Percentiles rank a stretch among this genome's conserved stretches.
Evolutionary conservation across 2,888 invertebrate genomes (phyloP).

Genomic region (Orgyia antiqua): DNA sequence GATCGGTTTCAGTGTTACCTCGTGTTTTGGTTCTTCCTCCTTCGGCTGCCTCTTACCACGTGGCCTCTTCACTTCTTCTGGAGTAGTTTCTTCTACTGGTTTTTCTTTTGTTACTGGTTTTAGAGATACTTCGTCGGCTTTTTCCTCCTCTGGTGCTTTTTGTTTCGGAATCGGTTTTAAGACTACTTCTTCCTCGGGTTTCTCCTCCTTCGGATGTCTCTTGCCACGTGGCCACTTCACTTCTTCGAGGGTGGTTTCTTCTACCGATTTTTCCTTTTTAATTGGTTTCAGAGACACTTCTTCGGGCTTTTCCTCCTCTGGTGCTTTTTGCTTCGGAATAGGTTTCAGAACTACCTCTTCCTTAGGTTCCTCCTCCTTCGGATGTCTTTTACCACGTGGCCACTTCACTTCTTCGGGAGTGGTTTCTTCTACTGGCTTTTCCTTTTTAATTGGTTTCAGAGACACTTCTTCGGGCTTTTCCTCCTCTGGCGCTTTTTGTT

Average conservation of each 20-base stretch:
- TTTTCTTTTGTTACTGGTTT: constrained; percentile 48
- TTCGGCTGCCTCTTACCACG: constrained; percentile 28
- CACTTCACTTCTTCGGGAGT: not conserved
- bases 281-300: constrained; percentile 33
- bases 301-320: constrained; percentile 25
- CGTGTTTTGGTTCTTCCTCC: constrained; percentile 33
- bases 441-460: not conserved
- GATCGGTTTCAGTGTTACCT: constrained; percentile 45
- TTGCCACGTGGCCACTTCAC: constrained; percentile 32
- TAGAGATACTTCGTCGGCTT: constrained; percentile 54
- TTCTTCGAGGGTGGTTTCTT: constrained; percentile 21
- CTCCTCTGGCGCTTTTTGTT: constrained; percentile 1
- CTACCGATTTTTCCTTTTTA: constrained; percentile 47
- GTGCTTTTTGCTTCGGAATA: constrained; percentile 9
- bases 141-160: constrained; percentile 73
- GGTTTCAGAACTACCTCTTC: constrained; percentile 9
- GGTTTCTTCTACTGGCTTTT: not conserved
- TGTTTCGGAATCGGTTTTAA: constrained; percentile 25
- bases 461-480: not conserved
- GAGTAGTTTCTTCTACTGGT: constrained; percentile 34
- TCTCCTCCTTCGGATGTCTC: constrained; percentile 43
- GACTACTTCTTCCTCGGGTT: constrained; percentile 26
- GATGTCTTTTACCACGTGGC: not conserved
- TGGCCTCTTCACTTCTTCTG: constrained; percentile 41
- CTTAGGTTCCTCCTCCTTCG: not conserved